Evolutionary conservation across 2,888 invertebrate genomes (phyloP).

Genomic region (Theretra japonica): DNA sequence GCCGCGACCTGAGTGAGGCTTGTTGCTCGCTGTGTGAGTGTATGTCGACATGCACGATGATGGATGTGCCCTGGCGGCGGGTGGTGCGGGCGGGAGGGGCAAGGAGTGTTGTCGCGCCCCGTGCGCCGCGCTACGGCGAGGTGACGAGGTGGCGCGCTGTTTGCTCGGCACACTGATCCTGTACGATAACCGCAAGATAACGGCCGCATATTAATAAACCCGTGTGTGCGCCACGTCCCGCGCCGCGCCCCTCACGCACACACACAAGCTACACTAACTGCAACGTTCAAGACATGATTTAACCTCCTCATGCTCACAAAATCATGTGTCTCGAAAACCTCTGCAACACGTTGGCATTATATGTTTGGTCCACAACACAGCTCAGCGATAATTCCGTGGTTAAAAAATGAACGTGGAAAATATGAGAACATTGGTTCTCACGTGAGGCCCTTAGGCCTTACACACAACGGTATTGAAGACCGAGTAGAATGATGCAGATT

Average conservation of each 20-base stretch:
- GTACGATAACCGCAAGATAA: conserved; percentile 30
- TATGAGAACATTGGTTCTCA: no score
- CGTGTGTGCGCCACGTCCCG: conserved; percentile 13
- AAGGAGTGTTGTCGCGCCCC: conserved; percentile 20
- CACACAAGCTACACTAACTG: neutral
- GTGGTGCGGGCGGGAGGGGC: conserved; percentile 3
- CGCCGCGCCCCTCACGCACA: neutral
- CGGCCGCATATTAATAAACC: conserved; percentile 18
- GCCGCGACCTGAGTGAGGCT: neutral
- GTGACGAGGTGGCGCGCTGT: conserved; percentile 18
- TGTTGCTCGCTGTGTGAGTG: neutral
- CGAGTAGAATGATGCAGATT: no score
- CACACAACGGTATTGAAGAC: no score
- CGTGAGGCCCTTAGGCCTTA: no score
- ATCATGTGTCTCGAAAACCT: no score
- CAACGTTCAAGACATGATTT: neutral
- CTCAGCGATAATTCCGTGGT: no score
- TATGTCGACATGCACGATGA: conserved; percentile 11
- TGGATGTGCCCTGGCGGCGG: conserved; percentile 8
- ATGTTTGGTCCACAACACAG: no score
- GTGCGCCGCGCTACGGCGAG: neutral
- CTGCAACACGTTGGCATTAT: no score
- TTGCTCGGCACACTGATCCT: conserved; percentile 32
- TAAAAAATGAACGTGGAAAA: no score
- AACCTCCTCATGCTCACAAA: no score